Conservation (phyloP, 2,888 invertebrate species). For the Drosophila anceps region DNA sequence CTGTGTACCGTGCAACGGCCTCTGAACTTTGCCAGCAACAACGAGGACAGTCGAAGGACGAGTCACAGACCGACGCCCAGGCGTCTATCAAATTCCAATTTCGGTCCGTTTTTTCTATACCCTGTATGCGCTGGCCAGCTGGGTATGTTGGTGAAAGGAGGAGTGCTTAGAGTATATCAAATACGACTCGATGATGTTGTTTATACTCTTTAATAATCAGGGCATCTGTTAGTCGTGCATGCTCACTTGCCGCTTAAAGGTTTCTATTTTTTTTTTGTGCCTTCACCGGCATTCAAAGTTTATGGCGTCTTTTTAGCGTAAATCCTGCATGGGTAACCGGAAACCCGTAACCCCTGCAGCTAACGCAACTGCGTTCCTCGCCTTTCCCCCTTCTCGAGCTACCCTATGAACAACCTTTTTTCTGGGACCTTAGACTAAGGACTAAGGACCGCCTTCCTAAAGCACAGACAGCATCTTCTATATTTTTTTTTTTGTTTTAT, state of each 20-base stretch:
- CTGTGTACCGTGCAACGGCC: conserved; percentile 64
- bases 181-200: background rate
- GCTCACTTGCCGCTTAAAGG: background rate
- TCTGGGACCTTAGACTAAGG: conserved; percentile 29
- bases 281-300: conserved; percentile 68
- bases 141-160: background rate
- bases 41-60: conserved; percentile 37
- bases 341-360: conserved; percentile 35
- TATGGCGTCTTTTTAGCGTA: conserved; percentile 81
- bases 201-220: background rate
- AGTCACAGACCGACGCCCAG: conserved; percentile 51
- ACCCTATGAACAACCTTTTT: conserved; percentile 36
- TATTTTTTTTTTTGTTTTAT: conserved; percentile 48
- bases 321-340: conserved; percentile 63
- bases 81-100: conserved; percentile 82
- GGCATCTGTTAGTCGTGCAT: conserved; percentile 4
- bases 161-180: background rate
- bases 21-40: conserved; percentile 57
- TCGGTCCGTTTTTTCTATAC: conserved; percentile 70
- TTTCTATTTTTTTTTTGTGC: conserved; percentile 53
- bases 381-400: background rate
- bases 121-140: background rate
- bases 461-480: conserved; percentile 57
- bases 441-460: conserved; percentile 6
- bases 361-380: background rate